Percentiles rank a stretch among this genome's conserved stretches.
Evolutionary conservation across 2,888 invertebrate species (phyloP).

Genomic region (Galeruca laticollis): DNA sequence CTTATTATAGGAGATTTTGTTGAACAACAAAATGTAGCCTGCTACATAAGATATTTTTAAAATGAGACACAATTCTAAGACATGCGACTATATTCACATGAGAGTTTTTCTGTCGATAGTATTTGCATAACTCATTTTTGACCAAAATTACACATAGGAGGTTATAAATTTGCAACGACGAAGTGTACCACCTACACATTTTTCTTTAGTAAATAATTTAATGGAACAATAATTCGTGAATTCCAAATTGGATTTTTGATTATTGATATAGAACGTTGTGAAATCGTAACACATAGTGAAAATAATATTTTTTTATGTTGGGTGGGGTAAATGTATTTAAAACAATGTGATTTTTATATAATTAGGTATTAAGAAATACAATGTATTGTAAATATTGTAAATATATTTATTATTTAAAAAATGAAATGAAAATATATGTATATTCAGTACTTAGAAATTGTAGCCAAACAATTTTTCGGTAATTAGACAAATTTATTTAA

Average conservation of each 20-base stretch:
- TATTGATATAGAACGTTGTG: not conserved
- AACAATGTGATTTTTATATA: conserved; percentile 47
- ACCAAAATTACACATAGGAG: too few species aligned
- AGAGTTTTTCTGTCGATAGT: too few species aligned
- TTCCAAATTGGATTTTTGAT: not conserved
- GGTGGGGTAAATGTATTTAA: conserved; percentile 38
- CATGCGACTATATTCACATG: too few species aligned
- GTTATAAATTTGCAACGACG: too few species aligned
- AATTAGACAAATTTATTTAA: not conserved
- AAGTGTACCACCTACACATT: too few species aligned
- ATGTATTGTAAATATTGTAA: conserved; percentile 23
- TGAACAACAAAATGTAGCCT: too few species aligned
- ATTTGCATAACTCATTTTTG: too few species aligned
- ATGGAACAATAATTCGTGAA: not conserved
- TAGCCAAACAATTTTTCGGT: not conserved
- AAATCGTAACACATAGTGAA: conserved; percentile 3
- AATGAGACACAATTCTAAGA: too few species aligned
- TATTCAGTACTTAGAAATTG: conserved; percentile 6
- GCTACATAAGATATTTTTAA: too few species aligned
- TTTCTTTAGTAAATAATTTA: not conserved
- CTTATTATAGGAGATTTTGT: too few species aligned
- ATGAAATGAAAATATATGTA: conserved; percentile 1
- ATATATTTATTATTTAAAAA: conserved; percentile 21
- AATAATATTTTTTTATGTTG: conserved; percentile 11
- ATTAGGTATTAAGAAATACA: conserved; percentile 38